phyloP scores from a whole-genome alignment of 2,888 invertebrate species.

The Drosophila dives region DNA sequence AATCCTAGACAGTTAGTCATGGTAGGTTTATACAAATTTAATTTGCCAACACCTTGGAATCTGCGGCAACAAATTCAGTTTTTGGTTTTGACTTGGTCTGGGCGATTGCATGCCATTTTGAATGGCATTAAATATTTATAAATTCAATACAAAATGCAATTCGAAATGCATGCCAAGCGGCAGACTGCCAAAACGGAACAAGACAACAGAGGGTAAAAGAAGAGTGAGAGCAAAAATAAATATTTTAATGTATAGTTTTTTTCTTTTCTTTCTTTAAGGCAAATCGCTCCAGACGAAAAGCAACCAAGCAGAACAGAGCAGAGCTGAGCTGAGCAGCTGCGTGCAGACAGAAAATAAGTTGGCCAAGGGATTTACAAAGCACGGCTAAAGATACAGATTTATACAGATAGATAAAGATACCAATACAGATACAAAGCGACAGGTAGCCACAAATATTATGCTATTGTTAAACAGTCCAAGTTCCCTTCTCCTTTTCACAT shows the following conservation, averaged over 20 bases:
- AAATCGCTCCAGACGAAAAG: slow-evolving; percentile 58
- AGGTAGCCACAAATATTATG: slow-evolving; percentile 57
- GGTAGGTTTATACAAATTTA: slow-evolving; percentile 65
- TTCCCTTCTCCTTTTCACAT: neutral
- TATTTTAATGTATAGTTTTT: slow-evolving; percentile 79
- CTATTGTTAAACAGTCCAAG: slow-evolving; percentile 33
- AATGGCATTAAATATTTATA: slow-evolving; percentile 84
- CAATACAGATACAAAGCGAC: slow-evolving; percentile 43
- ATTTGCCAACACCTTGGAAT: slow-evolving; percentile 63
- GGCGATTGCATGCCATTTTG: slow-evolving; percentile 74
- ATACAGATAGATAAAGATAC: slow-evolving; percentile 11
- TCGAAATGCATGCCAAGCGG: slow-evolving; percentile 77
- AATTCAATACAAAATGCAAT: slow-evolving; percentile 84
- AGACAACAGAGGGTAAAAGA: neutral
- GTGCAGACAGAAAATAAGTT: slow-evolving; percentile 55
- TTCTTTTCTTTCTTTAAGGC: slow-evolving; percentile 30
- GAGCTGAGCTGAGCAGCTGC: slow-evolving; percentile 27
- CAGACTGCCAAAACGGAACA: slow-evolving; percentile 59
- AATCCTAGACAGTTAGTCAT: slow-evolving; percentile 69
- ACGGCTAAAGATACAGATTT: slow-evolving; percentile 1
- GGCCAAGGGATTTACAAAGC: slow-evolving; percentile 41
- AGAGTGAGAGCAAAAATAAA: slow-evolving; percentile 18
- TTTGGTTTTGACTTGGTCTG: slow-evolving; percentile 31
- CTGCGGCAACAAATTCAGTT: slow-evolving; percentile 35
- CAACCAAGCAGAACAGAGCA: slow-evolving; percentile 16